Base-by-base conservation (phyloP, 37 sponge, comb jelly and placozoan species). In the Halichondria panicea region DNA sequence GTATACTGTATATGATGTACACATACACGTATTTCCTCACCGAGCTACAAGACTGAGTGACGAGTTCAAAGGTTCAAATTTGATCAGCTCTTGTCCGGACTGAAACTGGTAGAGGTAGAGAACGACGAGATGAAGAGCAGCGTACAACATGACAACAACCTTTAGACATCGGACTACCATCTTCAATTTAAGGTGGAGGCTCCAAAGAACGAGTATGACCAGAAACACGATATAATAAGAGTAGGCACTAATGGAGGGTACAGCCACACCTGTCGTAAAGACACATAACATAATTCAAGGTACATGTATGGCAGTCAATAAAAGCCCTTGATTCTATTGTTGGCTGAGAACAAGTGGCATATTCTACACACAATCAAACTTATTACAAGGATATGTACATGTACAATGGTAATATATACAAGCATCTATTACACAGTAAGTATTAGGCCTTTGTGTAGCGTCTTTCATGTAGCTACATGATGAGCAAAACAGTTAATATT, bases 91-190 rank as follows among this genome's bases (percentile, higher is more conserved):
- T 64, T 86, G 91, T 0, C 62, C 77, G 24, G 68, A 43, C n/a
- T 81, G 59, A 42, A 93, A 82, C 80, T 93, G 94, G 63, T 82
- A 93, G 37, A 93, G 69, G 67, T 93, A 76, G 43, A 93, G 63
- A 24, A 75, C 40, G 12, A 93, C 38, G 28, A 93, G 71, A 69
- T 93, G 94, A 21, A 84, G 34, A 19, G 76, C 72, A 7, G 77
- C 18, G 58, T 83, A 89, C 64, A 86, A 21, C 39, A 82, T 43
- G 4, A 75, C 57, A 0, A 81, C 15, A 15, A 60, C 37, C 54
- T 78, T 48, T 6, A 89, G 33, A 15, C 45, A 68, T 30, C 78
- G 42, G 11, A 72, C 35, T 27, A 60, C 32, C 4, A 4, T 30
- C 0, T 37, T 19, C 22, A 73, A 33, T 24, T 45, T 71, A 30